These are phyloP conservation scores for Andrena bicolor DNA, from an alignment of 2,888 invertebrate species.

Conservation along the genomic window DNA sequence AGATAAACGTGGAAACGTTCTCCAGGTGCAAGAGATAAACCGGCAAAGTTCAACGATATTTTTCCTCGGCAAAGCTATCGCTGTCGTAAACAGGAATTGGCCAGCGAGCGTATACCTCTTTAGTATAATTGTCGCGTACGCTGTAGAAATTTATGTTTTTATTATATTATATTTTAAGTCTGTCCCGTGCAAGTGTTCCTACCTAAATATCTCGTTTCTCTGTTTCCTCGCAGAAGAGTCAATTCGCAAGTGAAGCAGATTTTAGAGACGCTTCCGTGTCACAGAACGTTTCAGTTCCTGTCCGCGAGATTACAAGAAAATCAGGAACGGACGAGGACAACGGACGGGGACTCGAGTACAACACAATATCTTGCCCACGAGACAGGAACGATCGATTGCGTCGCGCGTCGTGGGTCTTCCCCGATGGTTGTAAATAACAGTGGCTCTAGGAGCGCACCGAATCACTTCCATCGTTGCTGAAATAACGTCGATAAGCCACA, in stretches of 20 bases:
- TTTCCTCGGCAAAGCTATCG: conserved; percentile 28
- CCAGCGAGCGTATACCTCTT: conserved; percentile 1
- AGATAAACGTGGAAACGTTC: conserved; percentile 47
- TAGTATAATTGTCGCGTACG: conserved; percentile 8
- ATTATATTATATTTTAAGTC: no score
- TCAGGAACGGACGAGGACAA: conserved; percentile 43
- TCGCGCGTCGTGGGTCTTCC: conserved; percentile 9
- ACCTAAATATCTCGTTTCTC: background rate
- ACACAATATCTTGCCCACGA: conserved; percentile 59
- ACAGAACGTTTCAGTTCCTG: conserved; percentile 60
- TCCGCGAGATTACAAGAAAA: conserved; percentile 35
- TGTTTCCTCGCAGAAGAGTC: background rate
- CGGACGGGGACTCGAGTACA: conserved; percentile 57
- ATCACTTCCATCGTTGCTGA: conserved; percentile 41
- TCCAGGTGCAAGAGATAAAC: conserved; percentile 31
- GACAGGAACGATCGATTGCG: conserved; percentile 56
- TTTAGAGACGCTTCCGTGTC: background rate
- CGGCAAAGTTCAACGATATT: conserved; percentile 20
- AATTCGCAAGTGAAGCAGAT: background rate
- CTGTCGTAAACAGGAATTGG: conserved; percentile 51
- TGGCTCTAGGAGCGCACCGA: conserved; percentile 26
- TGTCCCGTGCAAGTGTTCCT: background rate
- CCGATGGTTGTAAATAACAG: conserved; percentile 45
- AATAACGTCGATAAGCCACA: conserved; percentile 52
- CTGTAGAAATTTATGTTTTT: background rate